Base-by-base conservation (phyloP, 2,797 vertebrate species). In the Phaenicophaeus curvirostris region DNA sequence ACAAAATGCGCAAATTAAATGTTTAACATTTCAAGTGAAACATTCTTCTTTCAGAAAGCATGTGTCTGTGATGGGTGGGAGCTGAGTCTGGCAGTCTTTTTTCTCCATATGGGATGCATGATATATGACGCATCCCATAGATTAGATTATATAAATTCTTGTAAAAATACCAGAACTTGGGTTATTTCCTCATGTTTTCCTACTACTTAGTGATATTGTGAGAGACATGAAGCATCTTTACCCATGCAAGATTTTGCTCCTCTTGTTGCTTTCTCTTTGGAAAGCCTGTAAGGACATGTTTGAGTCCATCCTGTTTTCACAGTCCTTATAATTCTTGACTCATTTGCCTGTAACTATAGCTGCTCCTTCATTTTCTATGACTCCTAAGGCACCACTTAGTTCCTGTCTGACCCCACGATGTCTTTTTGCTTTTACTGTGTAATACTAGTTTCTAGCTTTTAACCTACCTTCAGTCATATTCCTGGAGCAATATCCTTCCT, bases 341-440 rank as follows among this genome's bases (percentile, higher is more conserved):
- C 27, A 25, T 37, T 46, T 84, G 50, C 69, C 77, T 81, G 28
- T 42, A 86, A 81, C 55, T 83, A 67, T 35, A 71, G 61, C 61
- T 55, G 7, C 72, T 95, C 87, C 87, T 90, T 80, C 74, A 61
- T 94, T 91, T 94, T 83, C 85, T 83, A 0, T 83, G 76, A 61
- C 27, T 85, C 2, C 6, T 19, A 67, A 63, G 72, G 53, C 55
- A 35, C 21, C 73, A 53, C 50, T 78, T 67, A 37, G 19, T 83
- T 95, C 61, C 85, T 90, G 61, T 33, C 68, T 80, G 76, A 87
- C 50, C 33, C 62, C 72, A 77, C 28, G 67, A 53, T 14, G 31
- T 62, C 82, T 77, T 67, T 79, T 71, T 93, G 28, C 53, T 87
- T 61, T 59, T 59, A 46, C 39, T 74, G 25, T 51, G 28, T 67